Evolutionary conservation across 2,888 invertebrate species (phyloP), one percentile per base, ranked within the genome.

Genomic region (Heliconius ethilla): DNA sequence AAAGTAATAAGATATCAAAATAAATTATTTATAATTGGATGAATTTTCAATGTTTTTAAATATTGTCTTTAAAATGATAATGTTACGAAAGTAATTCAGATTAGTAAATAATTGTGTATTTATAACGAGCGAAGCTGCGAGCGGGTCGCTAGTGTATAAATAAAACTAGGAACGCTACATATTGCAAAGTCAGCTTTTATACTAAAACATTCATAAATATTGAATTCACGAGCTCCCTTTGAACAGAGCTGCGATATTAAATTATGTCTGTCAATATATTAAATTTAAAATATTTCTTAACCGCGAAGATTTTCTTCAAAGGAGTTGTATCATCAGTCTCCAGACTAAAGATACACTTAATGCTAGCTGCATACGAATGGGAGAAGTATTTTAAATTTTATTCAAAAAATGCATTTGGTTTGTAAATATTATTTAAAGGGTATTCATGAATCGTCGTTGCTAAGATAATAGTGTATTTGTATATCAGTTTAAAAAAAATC

Each of bases 271-370:
- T 74, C 70, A 78, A 78, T 78, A 78, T 63, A 74, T 73, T 80
- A 73, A 66, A 76, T 76, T 74, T 80, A 78, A 78, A 75, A 80
- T 77, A 76, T 80, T 80, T 78, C 63, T 75, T 75, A 75, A 76
- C 66, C 72, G 65, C 78, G 66, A 63, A 77, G 72, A 75, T 75
- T 75, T 55, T 67, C 69, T 80, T 77, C 76, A 74, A 80, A 78
- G 78, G 76, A 70, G 59, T 78, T 70, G 78, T 65, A 55, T 78
- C 78, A 75, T 78, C 80, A 76, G 70, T 80, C 75, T 78, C n/a
- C 76, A 67, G 45, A 77, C 70, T 62, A 78, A 74, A 80, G 70
- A 80, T 73, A 66, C 76, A 75, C 76, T 80, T 76, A 75, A 75
- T 37, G 27, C 66, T 62, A 25, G 59, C 59, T 40, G 37, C 40